phyloP scores from a whole-genome alignment of 2,113 vertebrate species.

The Geococcyx californianus region DNA sequence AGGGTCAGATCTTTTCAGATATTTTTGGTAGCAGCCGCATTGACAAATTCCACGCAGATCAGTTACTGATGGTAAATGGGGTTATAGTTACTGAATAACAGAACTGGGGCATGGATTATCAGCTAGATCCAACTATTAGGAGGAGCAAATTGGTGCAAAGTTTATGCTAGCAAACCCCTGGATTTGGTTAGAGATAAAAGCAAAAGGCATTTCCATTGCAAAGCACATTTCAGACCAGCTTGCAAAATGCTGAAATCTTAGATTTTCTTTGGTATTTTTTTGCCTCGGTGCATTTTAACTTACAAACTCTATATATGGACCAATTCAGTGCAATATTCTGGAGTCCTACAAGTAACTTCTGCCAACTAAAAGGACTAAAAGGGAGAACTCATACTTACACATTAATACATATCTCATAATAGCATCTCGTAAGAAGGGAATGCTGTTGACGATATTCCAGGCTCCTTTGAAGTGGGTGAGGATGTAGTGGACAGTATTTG shows the following conservation, averaged over 20 bases:
- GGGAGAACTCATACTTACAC: constrained; percentile 80
- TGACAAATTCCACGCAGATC: not conserved
- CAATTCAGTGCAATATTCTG: not conserved
- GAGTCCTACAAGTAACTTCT: not conserved
- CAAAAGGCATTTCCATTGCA: not conserved
- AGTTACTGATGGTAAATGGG: not conserved
- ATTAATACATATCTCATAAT: constrained; percentile 95
- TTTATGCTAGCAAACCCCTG: not conserved
- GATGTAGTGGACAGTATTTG: constrained; percentile 91
- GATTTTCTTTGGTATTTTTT: not conserved
- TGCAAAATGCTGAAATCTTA: not conserved
- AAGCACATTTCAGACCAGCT: not conserved
- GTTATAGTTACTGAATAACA: not conserved
- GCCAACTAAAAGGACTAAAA: not conserved
- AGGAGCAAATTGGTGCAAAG: not conserved
- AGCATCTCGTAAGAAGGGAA: constrained; percentile 84
- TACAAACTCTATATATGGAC: not conserved
- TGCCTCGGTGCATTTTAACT: not conserved
- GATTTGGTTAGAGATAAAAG: not conserved
- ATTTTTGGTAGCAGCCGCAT: not conserved
- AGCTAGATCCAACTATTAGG: not conserved
- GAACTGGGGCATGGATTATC: not conserved
- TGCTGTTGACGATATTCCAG: constrained; percentile 94
- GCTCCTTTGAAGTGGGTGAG: constrained; percentile 91
- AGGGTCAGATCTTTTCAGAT: not conserved